These are phyloP conservation scores for Oriolus oriolus DNA, from an alignment of 2,113 vertebrate genomes.

Conservation along the genomic window DNA sequence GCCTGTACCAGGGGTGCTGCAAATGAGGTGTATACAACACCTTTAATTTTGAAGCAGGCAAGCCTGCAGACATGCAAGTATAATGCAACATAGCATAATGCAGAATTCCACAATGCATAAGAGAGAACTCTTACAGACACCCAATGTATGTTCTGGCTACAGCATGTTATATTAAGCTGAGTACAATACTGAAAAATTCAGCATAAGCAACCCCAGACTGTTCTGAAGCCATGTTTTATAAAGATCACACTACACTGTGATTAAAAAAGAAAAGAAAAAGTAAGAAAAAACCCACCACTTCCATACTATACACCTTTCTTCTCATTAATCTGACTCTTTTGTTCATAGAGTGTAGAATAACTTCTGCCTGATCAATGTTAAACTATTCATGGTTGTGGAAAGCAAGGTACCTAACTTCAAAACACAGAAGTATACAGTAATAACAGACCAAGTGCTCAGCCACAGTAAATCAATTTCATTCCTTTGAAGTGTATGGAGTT, in stretches of 20 bases:
- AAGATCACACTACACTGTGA: background rate
- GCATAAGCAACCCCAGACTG: background rate
- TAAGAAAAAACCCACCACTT: rapidly evolving
- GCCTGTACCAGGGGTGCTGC: background rate
- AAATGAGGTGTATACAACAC: background rate
- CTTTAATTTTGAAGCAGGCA: background rate
- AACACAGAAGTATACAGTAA: background rate
- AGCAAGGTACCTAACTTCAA: background rate
- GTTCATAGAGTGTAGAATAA: background rate
- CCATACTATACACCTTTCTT: background rate
- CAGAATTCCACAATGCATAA: background rate
- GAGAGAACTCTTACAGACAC: background rate
- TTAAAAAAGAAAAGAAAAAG: background rate
- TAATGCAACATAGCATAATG: background rate
- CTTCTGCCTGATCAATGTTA: background rate
- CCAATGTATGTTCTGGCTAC: background rate
- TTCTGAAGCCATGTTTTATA: background rate
- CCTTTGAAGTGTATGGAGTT: background rate
- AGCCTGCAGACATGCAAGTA: background rate
- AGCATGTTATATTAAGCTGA: background rate
- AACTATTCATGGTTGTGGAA: background rate
- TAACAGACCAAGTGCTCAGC: background rate
- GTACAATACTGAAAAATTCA: background rate
- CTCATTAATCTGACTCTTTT: background rate
- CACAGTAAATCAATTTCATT: background rate